Evolutionary conservation across 2,113 vertebrate species (phyloP).

Genomic region (Clinocottus analis): DNA sequence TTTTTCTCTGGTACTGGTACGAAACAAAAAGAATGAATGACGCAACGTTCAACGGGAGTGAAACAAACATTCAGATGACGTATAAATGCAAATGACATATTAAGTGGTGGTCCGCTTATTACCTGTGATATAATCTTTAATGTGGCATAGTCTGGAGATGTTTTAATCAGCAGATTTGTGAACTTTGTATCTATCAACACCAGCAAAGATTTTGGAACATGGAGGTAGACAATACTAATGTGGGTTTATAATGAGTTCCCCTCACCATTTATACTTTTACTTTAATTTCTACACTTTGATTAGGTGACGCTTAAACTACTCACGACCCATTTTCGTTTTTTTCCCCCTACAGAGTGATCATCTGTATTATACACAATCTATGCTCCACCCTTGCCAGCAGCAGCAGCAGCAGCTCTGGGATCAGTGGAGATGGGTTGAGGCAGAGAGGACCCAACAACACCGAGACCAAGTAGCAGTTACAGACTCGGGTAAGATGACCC

Average conservation of each 20-base stretch:
- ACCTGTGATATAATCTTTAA: not conserved
- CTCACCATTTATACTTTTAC: not conserved
- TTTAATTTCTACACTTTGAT: not conserved
- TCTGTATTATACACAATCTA: constrained; percentile 36
- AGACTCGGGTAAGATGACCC: constrained; percentile 43
- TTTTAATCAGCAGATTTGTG: not conserved
- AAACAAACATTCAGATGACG: not conserved
- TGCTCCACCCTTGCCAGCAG: not conserved
- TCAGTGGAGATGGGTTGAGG: constrained; percentile 72
- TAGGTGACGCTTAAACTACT: not conserved
- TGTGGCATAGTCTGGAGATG: not conserved
- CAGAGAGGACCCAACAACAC: constrained; percentile 27
- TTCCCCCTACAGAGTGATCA: constrained; percentile 26
- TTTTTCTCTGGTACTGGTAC: not conserved
- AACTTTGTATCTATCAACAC: not conserved
- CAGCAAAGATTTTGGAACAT: too few species aligned
- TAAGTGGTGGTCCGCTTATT: not conserved
- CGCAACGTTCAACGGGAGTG: not conserved
- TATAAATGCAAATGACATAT: not conserved
- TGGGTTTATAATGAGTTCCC: too few species aligned
- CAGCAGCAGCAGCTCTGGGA: constrained; percentile 17
- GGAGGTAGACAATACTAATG: too few species aligned
- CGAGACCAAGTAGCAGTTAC: constrained; percentile 1
- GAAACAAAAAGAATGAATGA: not conserved
- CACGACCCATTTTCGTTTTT: not conserved